Percentiles rank a stretch among this genome's conserved stretches.
These are phyloP conservation scores for Ceriagrion tenellum DNA, from an alignment of 2,888 invertebrate genomes.

Conservation along the genomic window DNA sequence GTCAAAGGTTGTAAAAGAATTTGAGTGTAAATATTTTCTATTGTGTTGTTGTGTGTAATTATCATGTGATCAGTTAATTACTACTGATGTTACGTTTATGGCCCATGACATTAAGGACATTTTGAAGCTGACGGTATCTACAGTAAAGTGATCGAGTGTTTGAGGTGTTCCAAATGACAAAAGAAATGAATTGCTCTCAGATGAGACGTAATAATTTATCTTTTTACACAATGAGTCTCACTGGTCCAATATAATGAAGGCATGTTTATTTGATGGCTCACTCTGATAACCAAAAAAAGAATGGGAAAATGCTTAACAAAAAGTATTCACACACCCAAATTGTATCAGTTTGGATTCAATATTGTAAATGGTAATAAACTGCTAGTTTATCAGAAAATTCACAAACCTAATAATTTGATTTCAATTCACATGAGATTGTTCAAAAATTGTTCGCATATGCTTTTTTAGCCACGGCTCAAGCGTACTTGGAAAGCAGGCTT, in stretches of 20 bases:
- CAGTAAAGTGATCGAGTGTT: slow-evolving; percentile 61
- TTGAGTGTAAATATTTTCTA: slow-evolving; percentile 72
- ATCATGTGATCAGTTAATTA: slow-evolving; percentile 70
- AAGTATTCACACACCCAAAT: slow-evolving; percentile 73
- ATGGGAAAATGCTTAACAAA: slow-evolving; percentile 66
- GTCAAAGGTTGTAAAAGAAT: slow-evolving; percentile 69
- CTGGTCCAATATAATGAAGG: slow-evolving; percentile 70
- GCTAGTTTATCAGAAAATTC: slow-evolving; percentile 74
- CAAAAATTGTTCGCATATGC: background rate
- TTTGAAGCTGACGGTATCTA: slow-evolving; percentile 61
- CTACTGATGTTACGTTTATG: slow-evolving; percentile 69
- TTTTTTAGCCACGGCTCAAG: background rate
- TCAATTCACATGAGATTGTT: background rate
- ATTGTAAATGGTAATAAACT: slow-evolving; percentile 75
- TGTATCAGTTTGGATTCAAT: slow-evolving; percentile 73
- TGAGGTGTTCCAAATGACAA: slow-evolving; percentile 69
- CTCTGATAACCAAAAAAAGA: slow-evolving; percentile 70
- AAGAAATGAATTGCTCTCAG: slow-evolving; percentile 70
- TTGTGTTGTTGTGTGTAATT: slow-evolving; percentile 70
- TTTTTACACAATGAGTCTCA: slow-evolving; percentile 71
- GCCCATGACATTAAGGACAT: slow-evolving; percentile 72
- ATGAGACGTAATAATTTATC: slow-evolving; percentile 72
- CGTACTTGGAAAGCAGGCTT: slow-evolving; percentile 30
- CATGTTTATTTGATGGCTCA: slow-evolving; percentile 71
- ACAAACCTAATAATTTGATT: slow-evolving; percentile 54